phyloP scores from a whole-genome alignment of 1,140 invertebrate genomes.

The Cydia splendana region DNA sequence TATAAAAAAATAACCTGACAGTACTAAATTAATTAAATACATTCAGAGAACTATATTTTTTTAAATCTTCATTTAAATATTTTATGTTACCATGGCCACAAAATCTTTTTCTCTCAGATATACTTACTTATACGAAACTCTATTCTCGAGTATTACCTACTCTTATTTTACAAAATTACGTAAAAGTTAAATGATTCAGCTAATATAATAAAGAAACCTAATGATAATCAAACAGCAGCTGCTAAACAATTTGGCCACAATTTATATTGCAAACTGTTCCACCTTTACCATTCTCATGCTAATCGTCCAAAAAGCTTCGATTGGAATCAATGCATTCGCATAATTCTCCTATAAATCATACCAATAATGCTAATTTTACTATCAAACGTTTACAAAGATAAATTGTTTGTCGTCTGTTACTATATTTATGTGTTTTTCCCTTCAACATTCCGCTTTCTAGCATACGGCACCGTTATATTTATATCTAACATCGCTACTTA shows the following conservation, averaged over 20 bases:
- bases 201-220: no score
- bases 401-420: not conserved
- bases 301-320: constrained; percentile 60
- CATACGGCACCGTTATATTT: constrained; percentile 12
- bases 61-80: no score
- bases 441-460: constrained; percentile 26
- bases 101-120: no score
- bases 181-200: no score
- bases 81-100: no score
- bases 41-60: no score
- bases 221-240: constrained; percentile 11
- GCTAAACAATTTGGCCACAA: not conserved
- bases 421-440: constrained; percentile 1
- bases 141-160: no score
- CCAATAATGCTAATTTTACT: constrained; percentile 44
- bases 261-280: constrained; percentile 1
- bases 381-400: constrained; percentile 32
- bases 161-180: no score
- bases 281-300: constrained; percentile 52
- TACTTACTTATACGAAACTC: no score
- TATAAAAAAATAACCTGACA: no score
- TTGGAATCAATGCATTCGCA: constrained; percentile 55
- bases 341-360: constrained; percentile 60
- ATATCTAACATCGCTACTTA: constrained; percentile 2
- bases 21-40: no score